A percentile compares a stretch with the other conserved stretches of the same genome.
Evolutionary conservation across 1,140 invertebrate genomes (phyloP).

Genomic region (Saccostrea glomerata): DNA sequence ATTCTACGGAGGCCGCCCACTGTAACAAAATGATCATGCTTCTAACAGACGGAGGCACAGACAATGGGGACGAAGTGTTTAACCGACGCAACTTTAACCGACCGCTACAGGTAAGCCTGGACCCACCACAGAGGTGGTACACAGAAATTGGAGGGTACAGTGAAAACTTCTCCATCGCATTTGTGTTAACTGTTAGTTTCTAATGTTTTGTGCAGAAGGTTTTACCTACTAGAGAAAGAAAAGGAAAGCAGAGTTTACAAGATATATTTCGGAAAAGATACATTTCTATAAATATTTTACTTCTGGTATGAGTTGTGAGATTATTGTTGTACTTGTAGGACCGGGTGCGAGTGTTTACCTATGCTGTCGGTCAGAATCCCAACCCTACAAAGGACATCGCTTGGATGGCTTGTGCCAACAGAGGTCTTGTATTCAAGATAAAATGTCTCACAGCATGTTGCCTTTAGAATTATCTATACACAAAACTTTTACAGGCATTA

Average conservation of each 20-base stretch:
- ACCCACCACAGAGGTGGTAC: neutral
- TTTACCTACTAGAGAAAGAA: neutral
- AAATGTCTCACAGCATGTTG: neutral
- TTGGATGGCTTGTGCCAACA: constrained; percentile 98
- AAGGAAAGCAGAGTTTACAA: neutral
- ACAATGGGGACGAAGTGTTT: constrained; percentile 74
- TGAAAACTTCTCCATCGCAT: neutral
- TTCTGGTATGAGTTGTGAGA: neutral
- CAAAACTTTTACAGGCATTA: neutral
- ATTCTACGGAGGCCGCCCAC: constrained; percentile 58
- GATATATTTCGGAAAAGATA: too few species aligned
- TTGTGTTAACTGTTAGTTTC: neutral
- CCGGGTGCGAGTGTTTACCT: constrained; percentile 98
- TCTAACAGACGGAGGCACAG: constrained; percentile 77
- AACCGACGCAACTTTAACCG: constrained; percentile 72
- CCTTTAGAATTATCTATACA: constrained; percentile 38
- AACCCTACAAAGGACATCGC: constrained; percentile 94
- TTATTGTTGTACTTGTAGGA: constrained; percentile 4
- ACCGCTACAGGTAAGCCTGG: constrained; percentile 45
- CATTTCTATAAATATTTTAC: too few species aligned
- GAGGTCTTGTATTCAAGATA: constrained; percentile 84
- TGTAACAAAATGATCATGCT: constrained; percentile 79
- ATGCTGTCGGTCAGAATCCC: constrained; percentile 96
- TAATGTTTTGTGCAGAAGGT: neutral
- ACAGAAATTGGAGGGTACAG: neutral